Conservation (phyloP, 2,113 vertebrate genomes). For the Paratilapia polleni region DNA sequence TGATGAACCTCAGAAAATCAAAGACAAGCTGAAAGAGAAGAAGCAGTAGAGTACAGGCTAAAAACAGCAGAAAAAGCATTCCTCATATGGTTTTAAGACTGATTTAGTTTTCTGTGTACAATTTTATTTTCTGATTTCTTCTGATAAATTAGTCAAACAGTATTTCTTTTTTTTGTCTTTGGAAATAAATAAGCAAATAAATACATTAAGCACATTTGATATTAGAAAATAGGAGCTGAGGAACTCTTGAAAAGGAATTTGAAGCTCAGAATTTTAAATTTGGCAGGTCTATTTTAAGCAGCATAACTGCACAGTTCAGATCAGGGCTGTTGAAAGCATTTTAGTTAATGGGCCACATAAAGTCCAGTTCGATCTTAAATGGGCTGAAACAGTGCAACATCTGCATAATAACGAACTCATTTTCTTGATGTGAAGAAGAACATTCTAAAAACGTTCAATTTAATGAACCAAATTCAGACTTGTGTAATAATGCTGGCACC, state of each 20-base stretch:
- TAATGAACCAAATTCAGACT: background rate
- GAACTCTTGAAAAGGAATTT: background rate
- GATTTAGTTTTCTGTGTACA: slow-evolving; percentile 41
- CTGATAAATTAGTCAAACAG: background rate
- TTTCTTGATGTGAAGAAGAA: too few relatives aligned
- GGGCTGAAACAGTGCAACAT: background rate
- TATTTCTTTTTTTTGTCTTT: slow-evolving; percentile 11
- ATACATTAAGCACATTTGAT: background rate
- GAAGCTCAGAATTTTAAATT: background rate
- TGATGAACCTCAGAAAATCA: slow-evolving; percentile 88
- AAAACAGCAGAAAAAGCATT: background rate
- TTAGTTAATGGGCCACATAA: too few relatives aligned
- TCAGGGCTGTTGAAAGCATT: background rate
- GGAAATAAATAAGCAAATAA: background rate
- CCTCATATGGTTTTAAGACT: slow-evolving; percentile 45
- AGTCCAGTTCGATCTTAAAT: background rate
- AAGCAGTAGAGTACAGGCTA: slow-evolving; percentile 70
- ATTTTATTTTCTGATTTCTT: background rate
- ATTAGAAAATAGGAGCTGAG: background rate
- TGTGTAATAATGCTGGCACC: too few relatives aligned
- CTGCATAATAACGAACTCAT: too few relatives aligned
- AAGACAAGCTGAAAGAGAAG: slow-evolving; percentile 87
- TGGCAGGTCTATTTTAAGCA: too few relatives aligned
- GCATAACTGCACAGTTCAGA: background rate
- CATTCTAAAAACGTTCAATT: too few relatives aligned